These are phyloP conservation scores for Trichomalopsis sarcophagae DNA, from an alignment of 1,140 invertebrate species.

Conservation along the genomic window DNA sequence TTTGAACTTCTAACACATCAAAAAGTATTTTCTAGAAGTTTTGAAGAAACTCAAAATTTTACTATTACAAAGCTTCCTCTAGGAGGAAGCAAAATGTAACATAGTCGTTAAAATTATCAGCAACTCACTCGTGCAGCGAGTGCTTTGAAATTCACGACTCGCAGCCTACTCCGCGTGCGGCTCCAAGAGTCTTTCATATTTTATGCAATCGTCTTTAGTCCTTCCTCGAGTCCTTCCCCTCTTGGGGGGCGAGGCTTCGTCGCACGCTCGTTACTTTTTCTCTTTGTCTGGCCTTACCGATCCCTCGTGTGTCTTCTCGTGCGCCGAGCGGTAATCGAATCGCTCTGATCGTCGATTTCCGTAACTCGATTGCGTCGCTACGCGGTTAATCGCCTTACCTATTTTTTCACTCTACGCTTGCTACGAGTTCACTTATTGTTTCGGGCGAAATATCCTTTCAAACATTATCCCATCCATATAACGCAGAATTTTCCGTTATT, in stretches of 20 bases:
- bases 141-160: too few species aligned
- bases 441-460: neutral
- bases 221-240: neutral
- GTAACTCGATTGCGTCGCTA: conserved; percentile 14
- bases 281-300: conserved; percentile 16
- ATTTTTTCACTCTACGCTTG: too few species aligned
- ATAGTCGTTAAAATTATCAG: too few species aligned
- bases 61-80: too few species aligned
- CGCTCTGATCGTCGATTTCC: neutral
- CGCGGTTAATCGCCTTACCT: neutral
- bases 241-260: neutral
- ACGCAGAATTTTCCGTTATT: neutral
- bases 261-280: conserved; percentile 14
- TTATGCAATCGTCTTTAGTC: conserved; percentile 49
- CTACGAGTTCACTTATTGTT: neutral
- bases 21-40: too few species aligned
- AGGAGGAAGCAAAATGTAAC: too few species aligned
- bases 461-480: too few species aligned
- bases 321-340: conserved; percentile 35
- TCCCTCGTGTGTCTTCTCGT: neutral
- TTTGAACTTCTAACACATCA: too few species aligned
- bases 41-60: too few species aligned
- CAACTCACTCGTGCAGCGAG: too few species aligned
- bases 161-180: too few species aligned
- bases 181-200: conserved; percentile 42